Base-by-base conservation (phyloP, 2,888 invertebrate species). In the Antitype chi region DNA sequence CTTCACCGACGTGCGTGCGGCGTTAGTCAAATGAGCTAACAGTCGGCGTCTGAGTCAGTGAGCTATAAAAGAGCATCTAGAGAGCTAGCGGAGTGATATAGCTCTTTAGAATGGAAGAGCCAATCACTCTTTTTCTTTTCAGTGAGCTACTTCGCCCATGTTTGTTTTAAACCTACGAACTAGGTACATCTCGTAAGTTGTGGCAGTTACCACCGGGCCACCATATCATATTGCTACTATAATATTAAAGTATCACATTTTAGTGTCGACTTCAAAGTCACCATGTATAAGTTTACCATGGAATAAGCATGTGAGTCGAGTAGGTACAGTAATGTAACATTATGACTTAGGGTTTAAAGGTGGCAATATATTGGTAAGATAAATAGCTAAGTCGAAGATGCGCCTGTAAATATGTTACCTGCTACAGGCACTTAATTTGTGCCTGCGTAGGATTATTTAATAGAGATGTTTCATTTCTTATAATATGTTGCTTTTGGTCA, bases 301-400 rank as follows among this genome's bases (percentile, higher is more conserved):
- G 20, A 53, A 49, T 55, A 11, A 28, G 23, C 79, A n/a, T 63
- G 38, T 49, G 25, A 53, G 17, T 60, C 60, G 25, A 23, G 9
- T 38, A 38, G 25, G 9, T 38, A 38, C 38, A 49, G 55, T 55
- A 76, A 53, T 55, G 3, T 49, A 78, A 72, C 20, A n/a, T 84
- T 52, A 52, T 52, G 20, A 60, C 20, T n/a, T 38, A 9, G 52
- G 63, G 72, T 59, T 38, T 76, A 74, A 71, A 83, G 83, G 82
- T 85, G 71, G 85, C 82, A 60, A 32, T 83, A 76, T 62, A 70
- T 85, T 81, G 28, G 25, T 2, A 53, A 84, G 79, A 83, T 76
- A 32, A 74, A 85, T 76, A 71, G 73, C 47, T 64, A 57, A 76
- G 76, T 81, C 73, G 47, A 25, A 47, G 53, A 55, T 47, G 73